Evolutionary conservation across 2,113 vertebrate genomes (phyloP).

Genomic region (Ceuthmochares aereus): DNA sequence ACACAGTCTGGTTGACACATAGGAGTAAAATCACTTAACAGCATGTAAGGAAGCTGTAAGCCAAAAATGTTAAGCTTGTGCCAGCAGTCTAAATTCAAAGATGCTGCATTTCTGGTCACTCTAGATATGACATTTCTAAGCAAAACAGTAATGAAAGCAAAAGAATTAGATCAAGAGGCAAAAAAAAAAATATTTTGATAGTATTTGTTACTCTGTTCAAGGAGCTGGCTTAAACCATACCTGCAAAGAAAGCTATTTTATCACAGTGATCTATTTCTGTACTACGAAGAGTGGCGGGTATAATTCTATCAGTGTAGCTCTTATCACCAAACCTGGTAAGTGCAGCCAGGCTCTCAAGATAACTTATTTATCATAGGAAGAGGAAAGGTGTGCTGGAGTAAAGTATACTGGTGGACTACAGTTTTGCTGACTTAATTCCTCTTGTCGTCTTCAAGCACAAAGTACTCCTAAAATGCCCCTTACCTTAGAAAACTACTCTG

Average conservation of each 20-base stretch:
- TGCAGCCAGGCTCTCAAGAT: slow-evolving; percentile 5
- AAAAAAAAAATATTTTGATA: neutral
- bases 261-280: neutral
- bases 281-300: neutral
- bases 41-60: neutral
- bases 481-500: neutral
- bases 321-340: slow-evolving; percentile 43
- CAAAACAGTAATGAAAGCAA: neutral
- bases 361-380: slow-evolving; percentile 30
- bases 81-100: neutral
- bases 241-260: slow-evolving; percentile 17
- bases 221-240: neutral
- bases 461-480: neutral
- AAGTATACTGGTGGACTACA: neutral
- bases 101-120: neutral
- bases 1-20: neutral
- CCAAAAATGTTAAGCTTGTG: neutral
- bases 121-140: neutral
- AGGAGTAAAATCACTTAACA: neutral
- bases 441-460: neutral
- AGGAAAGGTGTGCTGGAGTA: neutral
- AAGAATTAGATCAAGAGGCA: neutral
- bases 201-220: neutral
- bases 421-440: neutral
- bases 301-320: slow-evolving; percentile 29